Evolutionary conservation across 2,888 invertebrate species (phyloP), one percentile per base, ranked within the genome.

Genomic region (Palloptera scutellata): DNA sequence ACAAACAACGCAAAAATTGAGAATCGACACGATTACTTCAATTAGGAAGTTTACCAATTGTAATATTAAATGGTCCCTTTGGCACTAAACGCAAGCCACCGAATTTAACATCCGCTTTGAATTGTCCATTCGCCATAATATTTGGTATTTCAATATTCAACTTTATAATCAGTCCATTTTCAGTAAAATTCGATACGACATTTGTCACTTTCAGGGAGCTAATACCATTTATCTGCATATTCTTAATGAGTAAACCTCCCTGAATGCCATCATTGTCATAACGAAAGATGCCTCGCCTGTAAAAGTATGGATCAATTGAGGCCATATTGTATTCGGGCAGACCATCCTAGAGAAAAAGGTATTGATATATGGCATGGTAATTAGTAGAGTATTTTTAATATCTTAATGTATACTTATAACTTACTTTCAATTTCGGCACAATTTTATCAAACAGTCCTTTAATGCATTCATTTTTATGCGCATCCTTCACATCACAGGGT

Each of bases 41-140:
- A 54, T 52, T 15, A 13, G n/a, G 1, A 67, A 86, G 30, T 30
- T 86, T 81, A 91, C 91, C 87, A 86, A 90, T 88, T 57, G 88
- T 88, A 12, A 87, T 85, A 74, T 87, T 88, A 76, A 88, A 89
- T 15, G 86, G 82, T 42, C 90, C 90, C 70, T 86, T 86, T 52
- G 91, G 90, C 72, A 87, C 87, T 70, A 92, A 79, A 66, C 87
- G 87, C 74, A 91, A 84, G 2, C 87, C 86, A 60, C 90, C 90
- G 72, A 91, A 86, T 64, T 87, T 85, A 9, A 91, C 91, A 71
- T 89, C 88, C 4, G 88, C 90, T 75, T 87, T 87, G 79, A 89
- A 91, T 40, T 87, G 84, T 4, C 91, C 90, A 48, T 86, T 88
- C 1, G 89, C 84, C 55, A 85, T 81, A 1, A 90, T 79, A 73